Evolutionary conservation across 2,888 invertebrate genomes (phyloP), one percentile per base, ranked within the genome.

Genomic region (Brenthis daphne): DNA sequence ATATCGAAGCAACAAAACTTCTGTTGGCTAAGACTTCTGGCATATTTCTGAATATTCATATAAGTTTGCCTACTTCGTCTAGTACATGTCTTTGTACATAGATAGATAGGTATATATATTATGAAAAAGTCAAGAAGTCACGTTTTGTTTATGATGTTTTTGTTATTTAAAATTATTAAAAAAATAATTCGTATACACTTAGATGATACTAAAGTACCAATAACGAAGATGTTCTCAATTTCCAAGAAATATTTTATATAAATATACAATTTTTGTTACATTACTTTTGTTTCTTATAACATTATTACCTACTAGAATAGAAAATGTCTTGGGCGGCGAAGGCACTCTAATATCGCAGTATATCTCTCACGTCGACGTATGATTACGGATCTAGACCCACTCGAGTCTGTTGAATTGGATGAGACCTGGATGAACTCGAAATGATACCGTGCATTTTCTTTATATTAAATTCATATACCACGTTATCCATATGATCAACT

Each of bases 351-450:
- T 68, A 70, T 53, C 56, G 13, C 61, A 20, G 64, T 65, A 54
- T 61, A 68, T 70, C 56, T 67, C 64, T 53, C 67, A 60, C 70
- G 56, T 70, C 67, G 48, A 37, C 64, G 67, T 68, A 47, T 63
- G 61, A 71, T 71, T 63, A 68, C 57, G 68, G 67, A 63, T 63
- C 61, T 63, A 56, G 67, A 63, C 43, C 14, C 67, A 63, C 67
- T 67, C 67, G 67, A 67, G 16, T 57, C 61, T 55, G 63, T 50
- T 67, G 67, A 67, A 67, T 56, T 56, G 61, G 50, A 63, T 63
- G 56, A 55, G 37, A 66, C 60, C 67, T 29, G 61, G 63, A 67
- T 67, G 57, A 67, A 37, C 67, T 63, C 55, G 37, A 51, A 66
- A 66, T 66, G 33, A 67, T 56, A 63, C 8, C 24, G 29, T 14